Conservation (phyloP, 2,888 invertebrate genomes). For the Achlya flavicornis region DNA sequence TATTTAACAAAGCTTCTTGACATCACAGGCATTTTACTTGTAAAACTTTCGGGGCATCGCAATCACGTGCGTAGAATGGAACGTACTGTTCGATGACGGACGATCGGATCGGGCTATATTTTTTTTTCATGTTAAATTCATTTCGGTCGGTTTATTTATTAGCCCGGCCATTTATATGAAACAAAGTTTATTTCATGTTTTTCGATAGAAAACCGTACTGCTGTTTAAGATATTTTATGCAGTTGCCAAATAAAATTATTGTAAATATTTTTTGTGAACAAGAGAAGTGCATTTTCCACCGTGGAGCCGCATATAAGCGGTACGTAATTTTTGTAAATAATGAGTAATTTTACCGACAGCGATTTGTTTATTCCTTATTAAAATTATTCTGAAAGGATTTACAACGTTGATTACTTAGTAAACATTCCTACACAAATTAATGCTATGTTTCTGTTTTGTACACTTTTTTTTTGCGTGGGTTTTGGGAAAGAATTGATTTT, state of each 20-base stretch:
- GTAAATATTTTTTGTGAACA: constrained; percentile 23
- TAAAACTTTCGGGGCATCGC: no score
- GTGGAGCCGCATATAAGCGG: constrained; percentile 73
- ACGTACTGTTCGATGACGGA: no score
- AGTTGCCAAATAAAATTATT: constrained; percentile 19
- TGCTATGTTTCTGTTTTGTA: no score
- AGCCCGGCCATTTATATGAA: constrained; percentile 35
- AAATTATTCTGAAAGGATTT: background rate
- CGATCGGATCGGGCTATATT: no score
- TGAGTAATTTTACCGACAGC: background rate
- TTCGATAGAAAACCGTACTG: background rate
- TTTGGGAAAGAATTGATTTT: no score
- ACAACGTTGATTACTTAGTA: no score
- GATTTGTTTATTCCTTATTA: background rate
- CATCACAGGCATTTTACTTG: no score
- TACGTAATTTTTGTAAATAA: constrained; percentile 24
- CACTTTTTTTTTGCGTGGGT: no score
- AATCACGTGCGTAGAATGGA: no score
- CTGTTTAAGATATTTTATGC: background rate
- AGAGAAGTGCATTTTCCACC: constrained; percentile 38
- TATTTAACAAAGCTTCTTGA: no score
- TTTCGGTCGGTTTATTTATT: constrained; percentile 19
- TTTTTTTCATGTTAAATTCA: background rate
- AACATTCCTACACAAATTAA: background rate
- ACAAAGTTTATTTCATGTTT: background rate